These are phyloP conservation scores for Odontocerum albicorne DNA, from an alignment of 2,888 invertebrate species.

Conservation along the genomic window DNA sequence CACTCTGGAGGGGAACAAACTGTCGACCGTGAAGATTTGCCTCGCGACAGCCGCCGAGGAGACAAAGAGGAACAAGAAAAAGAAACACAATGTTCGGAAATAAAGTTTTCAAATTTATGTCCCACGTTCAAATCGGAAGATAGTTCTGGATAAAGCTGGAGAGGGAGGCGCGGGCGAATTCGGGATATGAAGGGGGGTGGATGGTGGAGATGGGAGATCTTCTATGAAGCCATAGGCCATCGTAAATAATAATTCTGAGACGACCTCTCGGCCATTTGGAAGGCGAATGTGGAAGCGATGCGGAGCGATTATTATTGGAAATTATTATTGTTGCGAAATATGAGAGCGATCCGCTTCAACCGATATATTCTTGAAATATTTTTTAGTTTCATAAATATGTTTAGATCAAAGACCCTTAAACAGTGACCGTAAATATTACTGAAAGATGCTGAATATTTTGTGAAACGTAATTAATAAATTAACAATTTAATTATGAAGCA, in stretches of 20 bases:
- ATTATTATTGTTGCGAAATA: too few relatives aligned
- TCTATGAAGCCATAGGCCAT: conserved; percentile 30
- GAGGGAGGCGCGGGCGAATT: not conserved
- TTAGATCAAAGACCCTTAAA: too few relatives aligned
- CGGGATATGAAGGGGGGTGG: too few relatives aligned
- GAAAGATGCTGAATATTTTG: too few relatives aligned
- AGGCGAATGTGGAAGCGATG: conserved; percentile 1
- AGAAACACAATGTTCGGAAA: conserved; percentile 21
- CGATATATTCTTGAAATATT: too few relatives aligned
- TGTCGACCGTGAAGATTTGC: conserved; percentile 8
- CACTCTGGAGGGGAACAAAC: not conserved
- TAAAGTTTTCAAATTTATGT: conserved; percentile 34
- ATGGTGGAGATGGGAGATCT: too few relatives aligned
- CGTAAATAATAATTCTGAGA: conserved; percentile 25
- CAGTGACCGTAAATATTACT: too few relatives aligned
- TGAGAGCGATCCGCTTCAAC: conserved; percentile 3
- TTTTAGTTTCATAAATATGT: too few relatives aligned
- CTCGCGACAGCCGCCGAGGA: not conserved
- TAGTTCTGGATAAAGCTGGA: not conserved
- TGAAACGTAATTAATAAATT: too few relatives aligned
- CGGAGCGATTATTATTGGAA: not conserved
- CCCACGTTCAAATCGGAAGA: conserved; percentile 15
- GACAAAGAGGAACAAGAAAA: conserved; percentile 21
- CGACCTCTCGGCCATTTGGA: conserved; percentile 19
- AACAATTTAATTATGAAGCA: too few relatives aligned